Evolutionary conservation across 1,140 invertebrate genomes (phyloP), one percentile per base, ranked within the genome.

Genomic region (Sitophilus oryzae): DNA sequence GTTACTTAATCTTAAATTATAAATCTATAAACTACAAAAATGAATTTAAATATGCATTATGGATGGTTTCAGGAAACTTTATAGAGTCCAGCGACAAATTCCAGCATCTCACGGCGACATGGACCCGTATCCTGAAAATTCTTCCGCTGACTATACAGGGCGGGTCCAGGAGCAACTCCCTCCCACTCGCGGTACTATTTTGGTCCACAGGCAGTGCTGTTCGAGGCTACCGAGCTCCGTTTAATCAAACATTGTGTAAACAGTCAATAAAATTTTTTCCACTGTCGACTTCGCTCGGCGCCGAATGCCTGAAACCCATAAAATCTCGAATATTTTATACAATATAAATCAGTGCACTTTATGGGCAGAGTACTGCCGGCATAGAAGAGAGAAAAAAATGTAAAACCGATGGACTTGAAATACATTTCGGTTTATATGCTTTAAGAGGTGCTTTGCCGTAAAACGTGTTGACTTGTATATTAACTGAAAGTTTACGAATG

Each of bases 211-310:
- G n/a, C 42, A 25, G 19, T 30, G 23, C 25, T 5, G 25, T 46
- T 18, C n/a, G 6, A n/a, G 21, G 23, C 44, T 35, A 20, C 23
- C 3, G 21, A 46, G 21, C 23, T 11, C 21, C 44, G n/a, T 35
- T 46, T 30, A 46, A 46, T 46, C 44, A 46, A 46, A 46, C n/a
- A 30, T 45, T 45, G 22, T 45, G 42, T 45, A 45, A 45, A 45
- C 22, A 46, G 18, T 46, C 22, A 46, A 46, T 46, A 34, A 46
- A 46, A 34, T 46, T 46, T 30, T 22, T 46, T 46, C n/a, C 14
- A 42, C 15, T 30, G 23, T 35, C 44, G 44, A 16, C 44, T n/a
- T 46, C 44, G n/a, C 11, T 46, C 44, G 44, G 14, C 44, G 21
- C 22, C 21, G 3, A 9, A 23, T 34, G 18, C 40, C 40, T 4